These are phyloP conservation scores for Neoaliturus tenellus DNA, from an alignment of 2,888 invertebrate genomes.

Conservation along the genomic window DNA sequence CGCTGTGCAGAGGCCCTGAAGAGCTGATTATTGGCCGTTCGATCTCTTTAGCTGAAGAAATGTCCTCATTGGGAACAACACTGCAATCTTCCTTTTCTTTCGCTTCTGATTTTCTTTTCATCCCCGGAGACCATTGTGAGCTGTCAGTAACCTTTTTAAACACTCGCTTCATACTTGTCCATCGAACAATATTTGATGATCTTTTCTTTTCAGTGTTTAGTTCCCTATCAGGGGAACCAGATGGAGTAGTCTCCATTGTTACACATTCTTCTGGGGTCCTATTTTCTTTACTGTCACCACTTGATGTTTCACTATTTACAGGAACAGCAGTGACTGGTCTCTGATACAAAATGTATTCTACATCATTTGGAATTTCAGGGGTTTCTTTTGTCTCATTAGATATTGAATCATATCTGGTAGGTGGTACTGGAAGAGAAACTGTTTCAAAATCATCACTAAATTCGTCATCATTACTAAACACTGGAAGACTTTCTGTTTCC, in stretches of 20 bases:
- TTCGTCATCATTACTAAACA: conserved; percentile 32
- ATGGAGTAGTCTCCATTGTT: conserved; percentile 70
- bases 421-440: conserved; percentile 63
- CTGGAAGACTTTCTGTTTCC: conserved; percentile 45
- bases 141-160: conserved; percentile 65
- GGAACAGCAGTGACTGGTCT: conserved; percentile 50
- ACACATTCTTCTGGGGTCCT: conserved; percentile 60
- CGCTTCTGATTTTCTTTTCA: conserved; percentile 66
- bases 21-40: conserved; percentile 75
- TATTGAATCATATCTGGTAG: conserved; percentile 65
- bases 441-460: conserved; percentile 49
- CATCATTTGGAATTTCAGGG: conserved; percentile 57
- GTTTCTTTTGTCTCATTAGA: conserved; percentile 41
- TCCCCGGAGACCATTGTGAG: conserved; percentile 63
- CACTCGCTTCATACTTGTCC: conserved; percentile 67
- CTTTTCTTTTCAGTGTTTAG: conserved; percentile 62
- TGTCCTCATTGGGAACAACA: conserved; percentile 68
- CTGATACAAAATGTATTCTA: conserved; percentile 63
- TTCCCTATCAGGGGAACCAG: conserved; percentile 68
- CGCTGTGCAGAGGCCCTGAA: conserved; percentile 76
- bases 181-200: conserved; percentile 63
- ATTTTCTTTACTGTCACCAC: conserved; percentile 32
- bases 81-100: conserved; percentile 65
- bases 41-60: conserved; percentile 56
- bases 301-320: conserved; percentile 37